Conservation (phyloP, 2,113 vertebrate genomes). For the Laticauda colubrina region DNA sequence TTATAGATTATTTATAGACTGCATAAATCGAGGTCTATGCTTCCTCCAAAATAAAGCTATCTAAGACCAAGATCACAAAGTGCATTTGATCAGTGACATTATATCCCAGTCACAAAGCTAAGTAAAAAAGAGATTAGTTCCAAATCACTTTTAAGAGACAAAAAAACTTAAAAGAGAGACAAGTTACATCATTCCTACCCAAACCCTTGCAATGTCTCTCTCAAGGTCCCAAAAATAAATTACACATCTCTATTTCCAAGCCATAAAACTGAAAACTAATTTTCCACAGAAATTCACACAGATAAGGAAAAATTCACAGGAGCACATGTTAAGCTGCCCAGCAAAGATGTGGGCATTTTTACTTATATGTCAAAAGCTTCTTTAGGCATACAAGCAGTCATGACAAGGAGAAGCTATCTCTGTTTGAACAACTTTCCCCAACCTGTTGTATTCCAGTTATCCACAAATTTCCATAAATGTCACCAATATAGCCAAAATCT, state of each 20-base stretch:
- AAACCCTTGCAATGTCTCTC: not conserved
- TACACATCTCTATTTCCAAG: conserved; percentile 9
- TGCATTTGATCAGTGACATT: conserved; percentile 1
- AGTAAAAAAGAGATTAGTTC: not conserved
- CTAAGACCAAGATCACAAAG: not conserved
- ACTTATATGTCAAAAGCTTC: not conserved
- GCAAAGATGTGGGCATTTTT: not conserved
- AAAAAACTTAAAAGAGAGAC: not conserved
- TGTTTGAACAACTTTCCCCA: not conserved
- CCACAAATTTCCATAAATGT: not conserved
- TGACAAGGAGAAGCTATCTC: not conserved
- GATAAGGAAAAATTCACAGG: not conserved
- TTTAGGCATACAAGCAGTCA: not conserved
- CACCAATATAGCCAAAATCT: not conserved
- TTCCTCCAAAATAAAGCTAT: not conserved
- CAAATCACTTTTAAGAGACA: not conserved
- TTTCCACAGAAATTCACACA: not conserved
- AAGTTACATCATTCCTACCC: not conserved
- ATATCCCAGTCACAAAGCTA: not conserved
- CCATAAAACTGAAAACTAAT: conserved; percentile 1
- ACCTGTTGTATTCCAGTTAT: not conserved
- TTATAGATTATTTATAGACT: not conserved
- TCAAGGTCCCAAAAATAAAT: not conserved
- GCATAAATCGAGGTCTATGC: not conserved
- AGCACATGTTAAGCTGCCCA: not conserved